These are phyloP conservation scores for Palloptera scutellata DNA, from an alignment of 2,888 invertebrate species.

Conservation along the genomic window DNA sequence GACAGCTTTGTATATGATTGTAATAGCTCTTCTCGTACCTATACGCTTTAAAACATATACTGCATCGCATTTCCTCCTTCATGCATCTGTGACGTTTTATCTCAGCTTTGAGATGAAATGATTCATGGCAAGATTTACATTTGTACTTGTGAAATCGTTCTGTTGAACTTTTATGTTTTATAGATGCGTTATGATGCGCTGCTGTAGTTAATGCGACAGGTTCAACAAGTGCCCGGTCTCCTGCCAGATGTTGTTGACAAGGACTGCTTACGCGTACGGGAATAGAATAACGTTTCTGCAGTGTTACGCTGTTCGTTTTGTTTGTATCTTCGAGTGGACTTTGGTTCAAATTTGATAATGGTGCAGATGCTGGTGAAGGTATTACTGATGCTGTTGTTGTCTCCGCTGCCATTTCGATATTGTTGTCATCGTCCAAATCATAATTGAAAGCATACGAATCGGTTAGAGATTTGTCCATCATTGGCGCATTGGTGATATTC, in stretches of 20 bases:
- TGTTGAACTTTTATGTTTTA: too few relatives aligned
- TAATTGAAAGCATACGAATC: neutral
- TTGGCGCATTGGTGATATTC: neutral
- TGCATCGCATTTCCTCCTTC: neutral
- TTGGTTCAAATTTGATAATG: neutral
- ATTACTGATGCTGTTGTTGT: conserved; percentile 1
- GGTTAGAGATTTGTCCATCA: neutral
- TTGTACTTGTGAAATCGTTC: conserved; percentile 8
- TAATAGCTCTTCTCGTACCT: conserved; percentile 20
- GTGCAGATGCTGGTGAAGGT: neutral
- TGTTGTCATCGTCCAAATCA: conserved; percentile 20
- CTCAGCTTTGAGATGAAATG: conserved; percentile 12
- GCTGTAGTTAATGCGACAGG: too few relatives aligned
- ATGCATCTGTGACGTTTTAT: conserved; percentile 15
- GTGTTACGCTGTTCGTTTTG: too few relatives aligned
- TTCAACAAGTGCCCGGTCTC: too few relatives aligned
- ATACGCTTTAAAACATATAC: conserved; percentile 16
- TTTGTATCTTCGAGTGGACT: too few relatives aligned
- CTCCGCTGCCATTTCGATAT: conserved; percentile 1
- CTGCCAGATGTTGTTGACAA: too few relatives aligned
- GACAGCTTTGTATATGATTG: conserved; percentile 17
- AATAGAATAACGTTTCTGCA: too few relatives aligned
- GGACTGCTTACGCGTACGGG: too few relatives aligned
- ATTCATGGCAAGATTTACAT: conserved; percentile 7
- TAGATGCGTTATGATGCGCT: too few relatives aligned